These are phyloP conservation scores for Barnardius zonarius DNA, from an alignment of 2,113 vertebrate genomes.

Conservation along the genomic window DNA sequence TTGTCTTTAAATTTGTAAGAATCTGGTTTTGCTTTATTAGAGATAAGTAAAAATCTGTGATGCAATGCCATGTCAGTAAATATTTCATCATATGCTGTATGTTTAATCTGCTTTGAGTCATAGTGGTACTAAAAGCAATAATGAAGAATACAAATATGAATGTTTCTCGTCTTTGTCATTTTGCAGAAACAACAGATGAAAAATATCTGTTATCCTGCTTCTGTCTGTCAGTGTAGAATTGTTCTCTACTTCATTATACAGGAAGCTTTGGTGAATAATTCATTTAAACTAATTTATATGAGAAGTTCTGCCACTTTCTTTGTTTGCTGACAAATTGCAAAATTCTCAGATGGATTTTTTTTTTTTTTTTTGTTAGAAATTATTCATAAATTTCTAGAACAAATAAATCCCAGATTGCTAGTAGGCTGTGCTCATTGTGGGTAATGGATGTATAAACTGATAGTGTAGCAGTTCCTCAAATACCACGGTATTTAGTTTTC, in stretches of 20 bases:
- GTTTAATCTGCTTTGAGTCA: background rate
- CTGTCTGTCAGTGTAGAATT: background rate
- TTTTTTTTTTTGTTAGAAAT: slow-evolving; percentile 4
- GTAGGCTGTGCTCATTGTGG: background rate
- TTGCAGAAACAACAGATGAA: background rate
- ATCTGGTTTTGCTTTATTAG: accelerated
- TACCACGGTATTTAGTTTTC: background rate
- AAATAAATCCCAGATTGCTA: background rate
- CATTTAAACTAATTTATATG: background rate
- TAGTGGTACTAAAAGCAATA: background rate
- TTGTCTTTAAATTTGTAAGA: background rate
- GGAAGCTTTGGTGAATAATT: background rate
- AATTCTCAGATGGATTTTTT: background rate
- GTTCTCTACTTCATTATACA: background rate
- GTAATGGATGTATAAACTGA: background rate
- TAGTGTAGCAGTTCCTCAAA: background rate
- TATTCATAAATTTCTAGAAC: background rate
- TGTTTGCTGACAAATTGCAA: background rate
- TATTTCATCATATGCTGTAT: background rate
- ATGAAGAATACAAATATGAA: background rate
- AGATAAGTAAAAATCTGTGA: background rate
- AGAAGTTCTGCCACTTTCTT: background rate
- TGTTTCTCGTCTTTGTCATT: background rate
- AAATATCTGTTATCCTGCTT: background rate
- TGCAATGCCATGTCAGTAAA: background rate